phyloP scores from a whole-genome alignment of 2,113 vertebrate genomes.

The Podilymbus podiceps region DNA sequence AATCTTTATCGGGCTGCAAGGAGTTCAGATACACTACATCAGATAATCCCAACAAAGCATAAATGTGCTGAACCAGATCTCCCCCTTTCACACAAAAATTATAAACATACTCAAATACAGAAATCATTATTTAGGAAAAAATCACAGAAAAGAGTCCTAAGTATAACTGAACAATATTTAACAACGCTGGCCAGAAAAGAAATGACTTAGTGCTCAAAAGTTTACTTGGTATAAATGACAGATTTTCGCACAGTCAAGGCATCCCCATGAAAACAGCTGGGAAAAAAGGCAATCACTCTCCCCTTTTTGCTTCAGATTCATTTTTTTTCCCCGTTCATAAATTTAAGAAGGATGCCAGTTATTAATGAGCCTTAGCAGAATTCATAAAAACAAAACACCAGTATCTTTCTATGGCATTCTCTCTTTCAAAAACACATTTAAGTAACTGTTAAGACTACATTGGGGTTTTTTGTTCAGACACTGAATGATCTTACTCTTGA shows the following conservation, averaged over 20 bases:
- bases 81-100: neutral
- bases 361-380: neutral
- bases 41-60: neutral
- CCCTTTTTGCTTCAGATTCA: neutral
- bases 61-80: neutral
- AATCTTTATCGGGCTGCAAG: neutral
- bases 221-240: neutral
- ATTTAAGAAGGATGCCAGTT: neutral
- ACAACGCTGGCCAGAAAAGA: neutral
- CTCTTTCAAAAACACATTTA: neutral
- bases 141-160: neutral
- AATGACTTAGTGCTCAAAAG: accelerated
- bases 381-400: too few relatives aligned
- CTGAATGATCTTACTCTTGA: neutral
- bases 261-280: neutral
- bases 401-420: neutral
- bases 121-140: neutral
- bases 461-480: neutral
- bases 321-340: neutral
- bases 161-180: neutral
- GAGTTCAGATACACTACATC: neutral
- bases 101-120: neutral
- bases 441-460: neutral
- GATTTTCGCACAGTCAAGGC: neutral
- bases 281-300: neutral